Percentiles rank a stretch among this genome's conserved stretches.
These are phyloP conservation scores for Eonycteris spelaea DNA, from an alignment of 2,113 vertebrate species.

Conservation along the genomic window DNA sequence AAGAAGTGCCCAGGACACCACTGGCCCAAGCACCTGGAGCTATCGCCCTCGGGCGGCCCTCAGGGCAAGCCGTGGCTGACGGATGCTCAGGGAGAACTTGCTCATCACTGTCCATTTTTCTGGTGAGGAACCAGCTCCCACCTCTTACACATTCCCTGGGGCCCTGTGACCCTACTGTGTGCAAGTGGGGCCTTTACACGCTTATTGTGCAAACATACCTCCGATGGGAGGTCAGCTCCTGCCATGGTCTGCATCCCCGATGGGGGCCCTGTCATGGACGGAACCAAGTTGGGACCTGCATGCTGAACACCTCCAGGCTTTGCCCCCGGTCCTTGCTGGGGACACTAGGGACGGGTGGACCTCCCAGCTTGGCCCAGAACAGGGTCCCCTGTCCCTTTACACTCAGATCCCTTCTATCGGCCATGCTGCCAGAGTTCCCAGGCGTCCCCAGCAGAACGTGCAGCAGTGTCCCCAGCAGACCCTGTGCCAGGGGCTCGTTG, in stretches of 20 bases:
- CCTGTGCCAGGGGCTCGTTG: neutral
- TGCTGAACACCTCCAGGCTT: neutral
- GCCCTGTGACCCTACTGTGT: neutral
- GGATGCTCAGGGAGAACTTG: neutral
- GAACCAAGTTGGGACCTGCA: rapidly evolving
- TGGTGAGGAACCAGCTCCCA: neutral
- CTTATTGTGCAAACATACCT: neutral
- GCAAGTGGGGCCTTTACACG: neutral
- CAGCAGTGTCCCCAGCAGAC: neutral
- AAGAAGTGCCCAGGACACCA: rapidly evolving
- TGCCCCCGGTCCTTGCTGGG: neutral
- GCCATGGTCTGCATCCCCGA: neutral
- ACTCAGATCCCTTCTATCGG: neutral
- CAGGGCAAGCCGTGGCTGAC: too few species aligned
- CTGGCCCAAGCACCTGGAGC: rapidly evolving
- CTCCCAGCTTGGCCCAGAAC: neutral
- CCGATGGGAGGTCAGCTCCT: neutral
- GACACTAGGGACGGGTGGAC: neutral
- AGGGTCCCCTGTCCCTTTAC: neutral
- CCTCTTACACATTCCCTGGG: neutral
- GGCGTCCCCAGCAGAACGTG: neutral
- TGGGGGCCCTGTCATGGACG: neutral
- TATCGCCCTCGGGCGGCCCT: neutral
- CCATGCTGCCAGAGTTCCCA: too few species aligned
- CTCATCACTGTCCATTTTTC: neutral